Evolutionary conservation across 1,140 invertebrate genomes (phyloP), one percentile per base, ranked within the genome.

Genomic region (Marisa cornuarietis): DNA sequence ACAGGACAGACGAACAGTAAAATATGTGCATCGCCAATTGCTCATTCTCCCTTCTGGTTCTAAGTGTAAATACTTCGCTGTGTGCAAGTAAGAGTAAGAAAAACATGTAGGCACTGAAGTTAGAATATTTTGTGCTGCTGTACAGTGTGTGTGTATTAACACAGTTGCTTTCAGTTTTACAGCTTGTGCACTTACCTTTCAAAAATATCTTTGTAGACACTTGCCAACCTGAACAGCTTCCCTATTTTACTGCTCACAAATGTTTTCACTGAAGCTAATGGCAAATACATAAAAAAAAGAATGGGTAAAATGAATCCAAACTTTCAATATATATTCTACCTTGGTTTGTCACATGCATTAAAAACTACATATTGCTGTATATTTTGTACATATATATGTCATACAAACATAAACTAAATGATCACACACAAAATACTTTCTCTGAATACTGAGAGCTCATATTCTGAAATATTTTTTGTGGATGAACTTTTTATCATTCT

Each of bases 181-280:
- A 9, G 20, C 26, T 31, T 20, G 31, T 71, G 69, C 22, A 52
- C 63, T 58, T 52, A 85, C 85, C 85, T 85, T 78, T 82, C 76
- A 73, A 84, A 85, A n/a, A 80, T 80, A 58, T 77, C 78, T 22
- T 79, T 84, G 79, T 85, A 85, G 18, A 80, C 78, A n/a, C 62
- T 68, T 20, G 83, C 76, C 68, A 85, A 61, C 52, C 80, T 76
- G 78, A 85, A 85, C 22, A 87, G 62, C 69, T 82, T 83, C 5
- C 82, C 81, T 74, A 87, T 85, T 68, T 83, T 85, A 16, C 79
- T 65, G 52, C 83, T 78, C 13, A 87, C 78, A 81, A 87, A 85
- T 49, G 83, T 73, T 24, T 81, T 31, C 49, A 58, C 49, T 22
- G 81, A 82, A 31, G 66, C 77, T 81, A 54, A 16, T 61, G 26